These are phyloP conservation scores for Leptinotarsa rubiginosa DNA, from an alignment of 2,888 invertebrate species.

Conservation along the genomic window DNA sequence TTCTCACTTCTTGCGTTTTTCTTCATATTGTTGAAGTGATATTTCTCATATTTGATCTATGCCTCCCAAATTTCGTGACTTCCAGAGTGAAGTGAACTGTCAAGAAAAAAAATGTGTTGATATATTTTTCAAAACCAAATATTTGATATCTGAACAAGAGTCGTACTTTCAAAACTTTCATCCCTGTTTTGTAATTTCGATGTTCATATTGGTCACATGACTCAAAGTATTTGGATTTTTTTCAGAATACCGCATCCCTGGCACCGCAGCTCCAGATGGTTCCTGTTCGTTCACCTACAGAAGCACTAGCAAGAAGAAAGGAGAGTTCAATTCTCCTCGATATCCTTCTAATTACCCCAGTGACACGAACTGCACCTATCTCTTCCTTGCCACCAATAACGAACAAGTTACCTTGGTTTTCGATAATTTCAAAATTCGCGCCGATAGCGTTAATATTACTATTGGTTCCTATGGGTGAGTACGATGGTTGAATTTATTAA, in stretches of 20 bases:
- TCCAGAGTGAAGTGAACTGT: too few species aligned
- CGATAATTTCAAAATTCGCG: conserved; percentile 90
- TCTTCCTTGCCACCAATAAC: conserved; percentile 86
- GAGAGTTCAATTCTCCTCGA: conserved; percentile 95
- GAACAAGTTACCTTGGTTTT: conserved; percentile 92
- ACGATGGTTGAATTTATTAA: too few species aligned
- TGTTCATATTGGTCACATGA: too few species aligned
- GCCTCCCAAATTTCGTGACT: too few species aligned
- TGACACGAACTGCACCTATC: conserved; percentile 93
- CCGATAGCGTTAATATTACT: conserved; percentile 83
- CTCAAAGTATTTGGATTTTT: conserved; percentile 32
- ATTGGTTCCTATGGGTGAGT: conserved; percentile 80
- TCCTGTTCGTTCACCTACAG: conserved; percentile 92
- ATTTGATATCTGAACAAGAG: too few species aligned
- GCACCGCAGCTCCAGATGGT: conserved; percentile 92
- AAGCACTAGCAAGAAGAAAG: conserved; percentile 86
- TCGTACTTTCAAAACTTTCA: too few species aligned
- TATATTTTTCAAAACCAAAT: too few species aligned
- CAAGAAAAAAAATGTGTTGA: too few species aligned
- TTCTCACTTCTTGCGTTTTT: too few species aligned
- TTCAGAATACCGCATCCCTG: conserved; percentile 92
- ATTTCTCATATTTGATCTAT: too few species aligned
- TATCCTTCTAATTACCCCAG: conserved; percentile 98
- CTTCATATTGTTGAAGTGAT: too few species aligned
- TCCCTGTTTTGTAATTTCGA: too few species aligned